These are phyloP conservation scores for Mechanitis mazaeus DNA, from an alignment of 2,888 invertebrate genomes.

Conservation along the genomic window DNA sequence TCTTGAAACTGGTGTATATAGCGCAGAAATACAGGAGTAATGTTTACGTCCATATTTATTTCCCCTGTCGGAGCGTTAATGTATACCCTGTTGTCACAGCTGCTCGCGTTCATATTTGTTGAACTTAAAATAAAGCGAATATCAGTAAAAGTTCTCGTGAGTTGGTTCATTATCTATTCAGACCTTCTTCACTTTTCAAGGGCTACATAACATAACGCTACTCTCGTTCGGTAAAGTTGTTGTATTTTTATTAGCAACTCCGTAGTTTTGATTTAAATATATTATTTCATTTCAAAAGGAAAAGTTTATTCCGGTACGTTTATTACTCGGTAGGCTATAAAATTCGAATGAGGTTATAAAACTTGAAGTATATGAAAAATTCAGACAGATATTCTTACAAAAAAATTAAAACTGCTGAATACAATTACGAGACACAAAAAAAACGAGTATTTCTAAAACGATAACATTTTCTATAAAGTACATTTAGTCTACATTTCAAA, in stretches of 20 bases:
- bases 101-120: conserved; percentile 55
- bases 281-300: conserved; percentile 23
- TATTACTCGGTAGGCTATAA: conserved; percentile 31
- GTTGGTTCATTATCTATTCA: conserved; percentile 61
- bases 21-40: conserved; percentile 10
- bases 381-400: conserved; percentile 6
- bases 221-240: conserved; percentile 15
- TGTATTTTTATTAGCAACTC: conserved; percentile 11
- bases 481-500: not conserved
- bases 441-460: not conserved
- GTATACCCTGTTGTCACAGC: conserved; percentile 42
- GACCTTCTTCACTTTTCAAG: conserved; percentile 46
- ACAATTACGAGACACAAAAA: not conserved
- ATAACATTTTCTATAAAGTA: not conserved
- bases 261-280: conserved; percentile 18
- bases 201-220: conserved; percentile 24
- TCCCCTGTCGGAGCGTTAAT: conserved; percentile 18
- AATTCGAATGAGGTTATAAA: conserved; percentile 13
- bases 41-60: conserved; percentile 26
- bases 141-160: conserved; percentile 59
- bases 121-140: conserved; percentile 59
- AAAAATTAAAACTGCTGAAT: not conserved
- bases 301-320: conserved; percentile 17
- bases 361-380: conserved; percentile 13
- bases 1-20: too few relatives aligned